Evolutionary conservation across 2,888 invertebrate species (phyloP).

Genomic region (Rhagophthalmus giganteus): DNA sequence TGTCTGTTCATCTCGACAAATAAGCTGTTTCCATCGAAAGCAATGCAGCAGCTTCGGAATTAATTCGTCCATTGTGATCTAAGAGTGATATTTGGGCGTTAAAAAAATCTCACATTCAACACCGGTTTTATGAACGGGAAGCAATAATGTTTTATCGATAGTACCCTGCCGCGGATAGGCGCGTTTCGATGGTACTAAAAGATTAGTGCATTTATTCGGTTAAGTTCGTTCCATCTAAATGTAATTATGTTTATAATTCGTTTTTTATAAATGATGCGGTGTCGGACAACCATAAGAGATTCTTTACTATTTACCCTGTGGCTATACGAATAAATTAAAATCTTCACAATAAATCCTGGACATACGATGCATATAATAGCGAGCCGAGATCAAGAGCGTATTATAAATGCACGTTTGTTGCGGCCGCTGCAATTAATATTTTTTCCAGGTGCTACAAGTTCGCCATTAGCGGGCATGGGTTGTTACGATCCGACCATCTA

Average conservation of each 20-base stretch:
- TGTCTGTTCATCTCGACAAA: conserved; percentile 34
- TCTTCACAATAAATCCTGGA: conserved; percentile 54
- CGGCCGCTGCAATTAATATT: conserved; percentile 49
- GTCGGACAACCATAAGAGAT: conserved; percentile 48
- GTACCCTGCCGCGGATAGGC: conserved; percentile 19
- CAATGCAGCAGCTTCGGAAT: conserved; percentile 28
- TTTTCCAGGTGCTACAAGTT: conserved; percentile 44
- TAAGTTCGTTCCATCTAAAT: conserved; percentile 49
- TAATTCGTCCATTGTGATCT: conserved; percentile 33
- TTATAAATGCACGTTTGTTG: conserved; percentile 48
- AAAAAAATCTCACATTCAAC: conserved; percentile 20
- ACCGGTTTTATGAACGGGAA: conserved; percentile 21
- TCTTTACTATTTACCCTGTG: conserved; percentile 48
- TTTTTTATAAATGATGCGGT: conserved; percentile 46
- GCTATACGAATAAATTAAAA: conserved; percentile 54
- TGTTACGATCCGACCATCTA: conserved; percentile 38
- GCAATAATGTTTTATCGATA: conserved; percentile 27
- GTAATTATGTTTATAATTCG: conserved; percentile 51
- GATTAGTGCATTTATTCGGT: conserved; percentile 39
- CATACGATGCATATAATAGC: conserved; percentile 49
- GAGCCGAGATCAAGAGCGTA: conserved; percentile 48
- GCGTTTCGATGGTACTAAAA: conserved; percentile 19
- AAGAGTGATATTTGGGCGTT: conserved; percentile 30
- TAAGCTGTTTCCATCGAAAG: conserved; percentile 26
- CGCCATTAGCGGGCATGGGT: conserved; percentile 38